phyloP scores from a whole-genome alignment of 2,797 vertebrate species.

The Moxostoma hubbsi region DNA sequence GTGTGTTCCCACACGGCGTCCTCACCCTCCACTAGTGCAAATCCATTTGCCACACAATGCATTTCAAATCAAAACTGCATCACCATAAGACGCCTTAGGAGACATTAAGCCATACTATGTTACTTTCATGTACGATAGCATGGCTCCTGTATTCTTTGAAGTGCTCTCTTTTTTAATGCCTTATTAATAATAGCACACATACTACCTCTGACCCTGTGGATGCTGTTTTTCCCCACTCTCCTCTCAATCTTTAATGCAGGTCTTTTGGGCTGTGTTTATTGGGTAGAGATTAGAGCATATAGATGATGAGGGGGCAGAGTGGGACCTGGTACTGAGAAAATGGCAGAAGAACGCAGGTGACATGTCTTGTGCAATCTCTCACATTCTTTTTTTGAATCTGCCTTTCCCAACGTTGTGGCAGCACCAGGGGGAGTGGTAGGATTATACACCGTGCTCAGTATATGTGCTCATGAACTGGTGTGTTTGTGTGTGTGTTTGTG shows the following conservation, averaged over 20 bases:
- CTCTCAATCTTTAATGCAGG: slow-evolving; percentile 66
- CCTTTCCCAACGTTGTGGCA: slow-evolving; percentile 30
- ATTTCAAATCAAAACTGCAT: slow-evolving; percentile 84
- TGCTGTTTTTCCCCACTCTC: slow-evolving; percentile 57
- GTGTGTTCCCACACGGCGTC: slow-evolving; percentile 69
- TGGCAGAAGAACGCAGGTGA: slow-evolving; percentile 25
- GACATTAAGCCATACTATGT: slow-evolving; percentile 83
- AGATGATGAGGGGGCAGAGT: slow-evolving; percentile 68
- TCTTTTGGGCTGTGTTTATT: slow-evolving; percentile 69
- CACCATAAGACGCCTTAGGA: slow-evolving; percentile 81
- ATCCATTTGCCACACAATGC: slow-evolving; percentile 85
- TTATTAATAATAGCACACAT: slow-evolving; percentile 81
- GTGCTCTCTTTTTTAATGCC: slow-evolving; percentile 80
- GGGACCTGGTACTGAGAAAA: slow-evolving; percentile 54
- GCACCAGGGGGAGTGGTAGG: slow-evolving; percentile 58
- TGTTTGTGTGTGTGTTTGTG: slow-evolving; percentile 27
- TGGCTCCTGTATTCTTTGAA: slow-evolving; percentile 82
- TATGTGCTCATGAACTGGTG: slow-evolving; percentile 43
- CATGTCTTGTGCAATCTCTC: slow-evolving; percentile 18
- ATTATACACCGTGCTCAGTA: slow-evolving; percentile 68
- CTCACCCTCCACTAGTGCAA: slow-evolving; percentile 73
- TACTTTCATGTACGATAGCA: slow-evolving; percentile 84
- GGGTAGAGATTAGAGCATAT: slow-evolving; percentile 66
- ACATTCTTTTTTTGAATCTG: background rate
- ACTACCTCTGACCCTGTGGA: slow-evolving; percentile 70